phyloP scores from a whole-genome alignment of 2,888 invertebrate genomes.

The Drosophila dives region DNA sequence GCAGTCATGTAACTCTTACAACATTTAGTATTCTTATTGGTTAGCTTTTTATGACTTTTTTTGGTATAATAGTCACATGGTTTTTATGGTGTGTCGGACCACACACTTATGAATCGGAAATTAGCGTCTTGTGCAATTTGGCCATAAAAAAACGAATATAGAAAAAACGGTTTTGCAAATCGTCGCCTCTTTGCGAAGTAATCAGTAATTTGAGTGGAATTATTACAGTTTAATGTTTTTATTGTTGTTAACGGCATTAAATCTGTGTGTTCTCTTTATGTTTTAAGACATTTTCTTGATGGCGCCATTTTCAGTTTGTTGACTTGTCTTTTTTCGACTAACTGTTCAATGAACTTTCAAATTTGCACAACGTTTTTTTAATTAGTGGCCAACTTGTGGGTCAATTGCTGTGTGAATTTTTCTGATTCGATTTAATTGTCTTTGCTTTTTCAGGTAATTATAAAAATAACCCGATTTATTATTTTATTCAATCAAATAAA shows the following conservation, averaged over 20 bases:
- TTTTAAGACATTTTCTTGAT: slow-evolving; percentile 13
- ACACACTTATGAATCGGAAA: slow-evolving; percentile 46
- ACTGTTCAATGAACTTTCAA: slow-evolving; percentile 41
- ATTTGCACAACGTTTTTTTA: slow-evolving; percentile 24
- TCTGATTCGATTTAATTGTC: slow-evolving; percentile 30
- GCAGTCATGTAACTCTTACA: slow-evolving; percentile 8
- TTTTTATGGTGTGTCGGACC: slow-evolving; percentile 28
- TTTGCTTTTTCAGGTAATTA: slow-evolving; percentile 7
- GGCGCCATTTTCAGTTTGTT: slow-evolving; percentile 22
- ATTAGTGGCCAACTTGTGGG: slow-evolving; percentile 41
- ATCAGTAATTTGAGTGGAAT: slow-evolving; percentile 39
- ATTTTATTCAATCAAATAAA: neutral
- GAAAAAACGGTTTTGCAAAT: slow-evolving; percentile 31
- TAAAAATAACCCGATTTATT: neutral
- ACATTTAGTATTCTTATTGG: slow-evolving; percentile 37
- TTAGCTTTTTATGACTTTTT: slow-evolving; percentile 24
- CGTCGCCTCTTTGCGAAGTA: slow-evolving; percentile 34
- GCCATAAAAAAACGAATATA: slow-evolving; percentile 26
- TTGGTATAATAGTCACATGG: neutral
- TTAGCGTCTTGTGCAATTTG: slow-evolving; percentile 56
- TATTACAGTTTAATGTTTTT: slow-evolving; percentile 33
- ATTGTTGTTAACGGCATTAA: slow-evolving; percentile 33
- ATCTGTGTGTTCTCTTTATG: slow-evolving; percentile 25
- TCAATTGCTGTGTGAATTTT: slow-evolving; percentile 15
- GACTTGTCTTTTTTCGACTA: slow-evolving; percentile 35